Percentiles rank a stretch among this genome's conserved stretches.
Conservation (phyloP, 2,113 vertebrate genomes). For the Indicator maculatus region DNA sequence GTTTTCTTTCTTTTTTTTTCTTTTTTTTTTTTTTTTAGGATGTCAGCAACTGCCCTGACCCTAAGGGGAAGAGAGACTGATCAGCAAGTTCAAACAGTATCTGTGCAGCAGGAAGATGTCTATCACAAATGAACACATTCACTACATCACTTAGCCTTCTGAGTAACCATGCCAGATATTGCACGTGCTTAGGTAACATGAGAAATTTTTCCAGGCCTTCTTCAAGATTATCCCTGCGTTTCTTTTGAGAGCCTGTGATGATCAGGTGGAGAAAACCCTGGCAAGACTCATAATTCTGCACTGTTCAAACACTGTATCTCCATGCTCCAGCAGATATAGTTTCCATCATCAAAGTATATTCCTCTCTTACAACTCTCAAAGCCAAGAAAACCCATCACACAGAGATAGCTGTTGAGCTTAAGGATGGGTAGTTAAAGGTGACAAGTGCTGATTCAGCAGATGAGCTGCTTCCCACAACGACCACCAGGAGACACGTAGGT, state of each 20-base stretch:
- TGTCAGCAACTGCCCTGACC: constrained; percentile 51
- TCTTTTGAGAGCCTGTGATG: background rate
- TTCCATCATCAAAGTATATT: background rate
- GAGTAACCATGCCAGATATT: background rate
- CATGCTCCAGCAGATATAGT: background rate
- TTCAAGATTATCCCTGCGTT: background rate
- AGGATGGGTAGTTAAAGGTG: background rate
- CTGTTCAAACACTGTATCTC: background rate
- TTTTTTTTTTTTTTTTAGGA: background rate
- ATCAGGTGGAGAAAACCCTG: background rate
- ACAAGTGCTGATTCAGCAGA: background rate
- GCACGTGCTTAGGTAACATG: background rate
- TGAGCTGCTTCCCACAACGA: background rate
- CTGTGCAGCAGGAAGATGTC: constrained; percentile 48
- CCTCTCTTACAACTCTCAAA: background rate
- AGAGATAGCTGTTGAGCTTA: background rate
- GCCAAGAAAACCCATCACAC: background rate
- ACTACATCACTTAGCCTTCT: background rate
- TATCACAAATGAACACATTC: constrained; percentile 37
- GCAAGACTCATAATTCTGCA: background rate
- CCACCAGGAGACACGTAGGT: background rate
- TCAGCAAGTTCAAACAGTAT: constrained; percentile 52
- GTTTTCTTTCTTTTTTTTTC: background rate
- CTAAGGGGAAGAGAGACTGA: constrained; percentile 14
- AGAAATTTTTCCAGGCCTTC: background rate